Evolutionary conservation across 2,113 vertebrate genomes (phyloP).

Genomic region (Neomonachus schauinslandi): DNA sequence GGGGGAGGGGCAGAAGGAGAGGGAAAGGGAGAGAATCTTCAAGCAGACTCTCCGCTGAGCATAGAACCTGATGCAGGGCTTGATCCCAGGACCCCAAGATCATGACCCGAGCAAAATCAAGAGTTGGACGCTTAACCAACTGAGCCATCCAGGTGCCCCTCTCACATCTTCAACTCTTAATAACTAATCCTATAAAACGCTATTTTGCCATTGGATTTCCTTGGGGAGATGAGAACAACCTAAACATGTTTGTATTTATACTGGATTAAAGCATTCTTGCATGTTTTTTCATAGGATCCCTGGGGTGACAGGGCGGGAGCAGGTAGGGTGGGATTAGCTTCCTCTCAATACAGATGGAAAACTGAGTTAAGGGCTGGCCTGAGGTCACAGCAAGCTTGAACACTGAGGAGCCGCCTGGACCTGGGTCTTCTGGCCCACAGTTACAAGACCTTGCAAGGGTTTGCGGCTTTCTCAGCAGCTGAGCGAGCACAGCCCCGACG

Average conservation of each 20-base stretch:
- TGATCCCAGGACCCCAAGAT: too few species aligned
- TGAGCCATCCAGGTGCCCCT: neutral
- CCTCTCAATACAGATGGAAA: neutral
- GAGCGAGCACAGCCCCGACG: accelerated
- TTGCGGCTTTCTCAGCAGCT: neutral
- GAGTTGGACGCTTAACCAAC: too few species aligned
- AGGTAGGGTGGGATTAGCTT: neutral
- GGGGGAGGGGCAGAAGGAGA: too few species aligned
- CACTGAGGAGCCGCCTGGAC: accelerated
- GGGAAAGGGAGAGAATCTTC: too few species aligned
- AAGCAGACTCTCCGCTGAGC: too few species aligned
- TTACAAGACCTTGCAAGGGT: neutral
- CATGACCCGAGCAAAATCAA: too few species aligned
- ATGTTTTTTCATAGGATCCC: neutral
- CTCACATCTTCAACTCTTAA: neutral
- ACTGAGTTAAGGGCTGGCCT: accelerated
- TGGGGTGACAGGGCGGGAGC: neutral
- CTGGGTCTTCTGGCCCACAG: neutral
- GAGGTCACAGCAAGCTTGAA: accelerated
- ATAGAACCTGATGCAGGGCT: too few species aligned
- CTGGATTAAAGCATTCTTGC: neutral
- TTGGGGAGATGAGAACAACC: neutral
- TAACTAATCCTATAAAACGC: neutral
- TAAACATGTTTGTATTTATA: neutral
- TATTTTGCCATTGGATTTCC: neutral